Evolutionary conservation across 92 coral and sea anemone genomes (phyloP), one percentile per base, ranked within the genome.

Genomic region (Phenganax stokvisi): DNA sequence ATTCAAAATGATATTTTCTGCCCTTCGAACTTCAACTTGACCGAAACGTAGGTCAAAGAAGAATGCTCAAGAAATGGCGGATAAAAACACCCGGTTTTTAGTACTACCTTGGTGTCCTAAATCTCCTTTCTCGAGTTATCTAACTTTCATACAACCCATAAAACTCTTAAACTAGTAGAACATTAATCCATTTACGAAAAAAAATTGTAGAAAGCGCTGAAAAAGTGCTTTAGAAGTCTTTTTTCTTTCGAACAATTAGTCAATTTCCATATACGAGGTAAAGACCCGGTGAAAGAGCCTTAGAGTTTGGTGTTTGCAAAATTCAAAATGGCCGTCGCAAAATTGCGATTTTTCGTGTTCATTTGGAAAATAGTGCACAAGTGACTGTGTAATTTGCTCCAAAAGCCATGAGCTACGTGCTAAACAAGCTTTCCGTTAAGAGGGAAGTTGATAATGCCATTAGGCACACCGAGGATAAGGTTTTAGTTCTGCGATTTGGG

Each of bases 401-500:
- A 1, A 10, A 11, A 10, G 60, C 58, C 56, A 96, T 96, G 99
- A 92, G 97, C 71, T 96, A 85, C 77, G 85, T 92, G n/a, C 86
- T 94, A 64, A 90, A 76, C 73, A 90, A 83, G 72, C 84, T 94
- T 71, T 85, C 74, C 20, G 87, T 91, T 12, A 94, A 94, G 89
- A 94, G 86, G 59, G 98, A 92, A 44, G 81, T 94, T 10, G 98
- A 94, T 80, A 90, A 90, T 81, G 97, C 94, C 11, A 94, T 94
- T 89, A 88, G 92, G 78, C 76, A 75, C 69, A 88, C 97, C 12
- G 99, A 96, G 77, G 99, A 96, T 83, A 96, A 96, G 74, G 99
- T 96, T 62, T 89, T 96, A 28, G 99, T 96, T 78, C 80, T 96
- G 77, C 84, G 99, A 72, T 96, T 96, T 69, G 99, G 99, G 16